Evolutionary conservation across 2,888 invertebrate genomes (phyloP), one percentile per base, ranked within the genome.

Genomic region (Eubasilissa splendida): DNA sequence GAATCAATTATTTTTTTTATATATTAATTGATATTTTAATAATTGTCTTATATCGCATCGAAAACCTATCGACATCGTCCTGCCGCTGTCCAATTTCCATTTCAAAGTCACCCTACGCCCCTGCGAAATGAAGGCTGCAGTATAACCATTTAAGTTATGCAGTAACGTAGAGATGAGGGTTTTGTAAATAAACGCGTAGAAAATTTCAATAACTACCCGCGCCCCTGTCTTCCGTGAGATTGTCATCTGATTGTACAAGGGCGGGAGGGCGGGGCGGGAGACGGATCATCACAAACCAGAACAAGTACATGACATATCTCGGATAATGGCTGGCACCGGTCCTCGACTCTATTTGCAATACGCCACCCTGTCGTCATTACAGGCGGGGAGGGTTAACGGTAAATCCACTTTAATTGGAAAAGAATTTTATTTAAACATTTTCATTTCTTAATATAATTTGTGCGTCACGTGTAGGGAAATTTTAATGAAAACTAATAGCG

Each of bases 121-220:
- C 60, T 82, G 74, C 50, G 14, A 77, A 74, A 77, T 80, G 75
- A 77, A 77, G 60, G 75, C 65, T 53, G n/a, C 76, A 60, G 56
- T 71, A 78, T 66, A 65, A 82, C 80, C 68, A 80, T 80, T 80
- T 80, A 76, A 78, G 80, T 76, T 80, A 80, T 80, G 77, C 82
- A 76, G 68, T 70, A 59, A 56, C 76, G 71, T 56, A 42, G 75
- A 66, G 83, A 83, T 79, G 81, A 83, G 83, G 75, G 83, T 77
- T 83, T 83, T 81, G 83, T 81, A 79, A 83, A 83, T 83, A 83
- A 80, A 77, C 80, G 80, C 65, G 75, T 52, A 70, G 79, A 73
- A 73, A 73, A 74, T 80, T 80, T 82, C 82, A 82, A 82, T 82
- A 80, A 77, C 77, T 79, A 76, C 71, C 70, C 73, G 12, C 14